These are phyloP conservation scores for Amyelois transitella DNA, from an alignment of 1,140 invertebrate species.

Conservation along the genomic window DNA sequence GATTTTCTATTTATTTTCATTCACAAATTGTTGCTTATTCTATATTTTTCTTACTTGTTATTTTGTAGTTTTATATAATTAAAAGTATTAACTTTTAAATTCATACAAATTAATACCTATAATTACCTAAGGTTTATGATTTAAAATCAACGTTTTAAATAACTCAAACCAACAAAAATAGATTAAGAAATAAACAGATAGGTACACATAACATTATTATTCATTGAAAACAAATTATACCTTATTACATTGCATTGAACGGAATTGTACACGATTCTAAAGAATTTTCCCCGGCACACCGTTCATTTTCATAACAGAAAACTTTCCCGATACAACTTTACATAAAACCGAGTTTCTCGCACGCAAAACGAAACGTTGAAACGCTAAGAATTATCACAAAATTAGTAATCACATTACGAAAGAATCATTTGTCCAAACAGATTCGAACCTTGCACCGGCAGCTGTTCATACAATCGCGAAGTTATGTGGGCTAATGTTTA, in stretches of 20 bases:
- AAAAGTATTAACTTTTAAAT: too few species aligned
- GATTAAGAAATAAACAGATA: too few species aligned
- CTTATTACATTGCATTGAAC: not conserved
- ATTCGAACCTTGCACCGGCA: not conserved
- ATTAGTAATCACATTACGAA: not conserved
- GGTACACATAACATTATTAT: too few species aligned
- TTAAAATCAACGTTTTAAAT: too few species aligned
- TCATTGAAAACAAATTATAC: not conserved
- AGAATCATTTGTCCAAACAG: not conserved
- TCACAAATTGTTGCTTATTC: too few species aligned
- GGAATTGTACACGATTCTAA: not conserved
- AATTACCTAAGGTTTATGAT: too few species aligned
- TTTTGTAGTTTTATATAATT: too few species aligned
- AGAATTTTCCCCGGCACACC: not conserved
- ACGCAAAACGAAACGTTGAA: not conserved
- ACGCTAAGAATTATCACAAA: not conserved
- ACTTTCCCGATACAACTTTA: not conserved
- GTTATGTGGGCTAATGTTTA: not conserved
- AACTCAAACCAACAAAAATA: too few species aligned
- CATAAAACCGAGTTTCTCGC: not conserved
- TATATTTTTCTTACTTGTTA: too few species aligned
- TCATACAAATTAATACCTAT: too few species aligned
- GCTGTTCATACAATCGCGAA: not conserved
- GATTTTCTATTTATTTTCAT: too few species aligned
- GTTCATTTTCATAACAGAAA: not conserved